Base-by-base conservation (phyloP, 2,888 invertebrate genomes). In the Erannis defoliaria region DNA sequence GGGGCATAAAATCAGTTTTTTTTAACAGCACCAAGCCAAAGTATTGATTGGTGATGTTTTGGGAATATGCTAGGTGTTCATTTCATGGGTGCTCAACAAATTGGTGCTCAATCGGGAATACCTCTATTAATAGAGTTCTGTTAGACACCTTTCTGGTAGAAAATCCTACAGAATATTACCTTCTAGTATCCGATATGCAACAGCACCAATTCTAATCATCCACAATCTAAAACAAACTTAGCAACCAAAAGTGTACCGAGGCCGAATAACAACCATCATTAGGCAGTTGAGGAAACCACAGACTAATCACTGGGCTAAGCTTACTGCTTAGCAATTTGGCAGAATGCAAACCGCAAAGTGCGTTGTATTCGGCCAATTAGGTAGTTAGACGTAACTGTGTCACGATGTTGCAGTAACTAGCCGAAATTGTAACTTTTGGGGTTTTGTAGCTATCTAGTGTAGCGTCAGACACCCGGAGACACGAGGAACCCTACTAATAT, bases 271-370 rank as follows among this genome's bases (percentile, higher is more conserved):
- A 29, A 62, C 67, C 35, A 57, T 72, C 46, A 75, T 75, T 72
- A 70, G 26, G 16, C 53, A 37, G 57, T 65, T 55, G 57, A 38
- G 62, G 53, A 37, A 45, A 48, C 72, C 75, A 62, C 75, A 71
- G 53, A 48, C 69, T 68, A 68, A 75, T 73, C 70, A 70, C 45
- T 18, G 54, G 45, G 31, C 64, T 66, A 71, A 73, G 66, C 62
- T 56, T 66, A 55, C 33, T 50, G 66, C 70, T 64, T 65, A 63
- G 68, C 70, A 78, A 78, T 76, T 77, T 76, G 63, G 65, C 65
- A 62, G 62, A 65, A 64, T 38, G 8, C 42, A 35, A 62, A 62
- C 62, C 62, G 42, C 62, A 64, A 61, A 70, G 58, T 69, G 63
- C 61, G 50, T 56, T 48, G 56, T 40, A 18, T 35, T 62, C 53